Evolutionary conservation across 2,113 vertebrate species (phyloP), one percentile per base, ranked within the genome.

Genomic region (Hippocampus guttulatus): DNA sequence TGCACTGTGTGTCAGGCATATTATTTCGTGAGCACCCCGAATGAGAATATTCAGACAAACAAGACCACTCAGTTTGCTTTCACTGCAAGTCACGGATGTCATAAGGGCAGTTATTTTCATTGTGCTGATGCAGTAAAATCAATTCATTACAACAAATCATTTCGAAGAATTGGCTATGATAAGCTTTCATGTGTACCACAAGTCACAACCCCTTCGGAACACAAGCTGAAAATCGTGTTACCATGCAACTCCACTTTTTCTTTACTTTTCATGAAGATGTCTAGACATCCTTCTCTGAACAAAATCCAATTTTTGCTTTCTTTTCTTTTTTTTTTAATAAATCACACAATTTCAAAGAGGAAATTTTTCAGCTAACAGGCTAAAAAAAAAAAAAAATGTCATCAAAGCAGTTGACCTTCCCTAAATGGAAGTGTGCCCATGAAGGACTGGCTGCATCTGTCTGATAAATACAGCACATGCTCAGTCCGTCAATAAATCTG

Each of bases 381-480:
- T 33, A 1, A 1, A 14, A n/a, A 54, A 52, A 54, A n/a, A n/a
- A n/a, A n/a, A n/a, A 21, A n/a, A 60, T 33, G 2, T 61, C 27
- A 61, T 33, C 58, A 61, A 61, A 61, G 27, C 58, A 33, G 40
- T 47, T n/a, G 63, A 65, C 41, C 41, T 45, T 65, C 41, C 62
- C 63, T 65, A 23, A 65, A 65, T 65, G 63, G 33, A 65, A 45
- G 5, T 23, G n/a, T 20, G 41, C 10, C 63, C 63, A 15, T 47
- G 64, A 65, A 15, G 23, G 64, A 43, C 30, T 11, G 11, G 21
- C 52, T 23, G 67, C 64, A 47, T 52, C 65, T 33, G 52, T 16
- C 52, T 68, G 49, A 68, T 68, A n/a, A 68, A 68, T 41, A 30
- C 52, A 41, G 51, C 67, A 54, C 52, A 47, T 65, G 64, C 64